phyloP scores from a whole-genome alignment of 2,797 vertebrate species.

The Enteromius thamalakanensis region DNA sequence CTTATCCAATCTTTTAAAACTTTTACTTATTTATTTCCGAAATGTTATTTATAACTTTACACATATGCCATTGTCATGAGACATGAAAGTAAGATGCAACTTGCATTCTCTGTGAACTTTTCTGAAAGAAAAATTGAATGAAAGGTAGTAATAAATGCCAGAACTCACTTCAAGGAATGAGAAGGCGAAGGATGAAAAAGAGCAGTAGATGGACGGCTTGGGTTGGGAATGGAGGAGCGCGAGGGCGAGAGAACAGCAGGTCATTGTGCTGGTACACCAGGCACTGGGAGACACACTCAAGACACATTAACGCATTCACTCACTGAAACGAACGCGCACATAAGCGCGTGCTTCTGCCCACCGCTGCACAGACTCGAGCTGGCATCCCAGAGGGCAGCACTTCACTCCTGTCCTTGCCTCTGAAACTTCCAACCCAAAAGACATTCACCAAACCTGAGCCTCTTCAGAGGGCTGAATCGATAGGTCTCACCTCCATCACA shows the following conservation, averaged over 20 bases:
- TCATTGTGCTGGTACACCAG: constrained; percentile 82
- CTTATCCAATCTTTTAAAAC: background rate
- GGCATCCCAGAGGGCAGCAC: constrained; percentile 75
- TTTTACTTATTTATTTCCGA: constrained; percentile 14
- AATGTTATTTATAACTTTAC: background rate
- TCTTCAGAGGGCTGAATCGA: constrained; percentile 22
- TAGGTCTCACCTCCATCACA: constrained; percentile 32
- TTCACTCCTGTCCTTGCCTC: constrained; percentile 69
- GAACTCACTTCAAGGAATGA: constrained; percentile 69
- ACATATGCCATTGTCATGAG: constrained; percentile 2
- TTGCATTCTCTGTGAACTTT: constrained; percentile 10
- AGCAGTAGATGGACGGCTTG: constrained; percentile 68
- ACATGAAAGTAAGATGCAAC: constrained; percentile 1
- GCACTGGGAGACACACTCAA: constrained; percentile 84
- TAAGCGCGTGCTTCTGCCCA: constrained; percentile 78
- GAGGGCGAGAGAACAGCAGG: constrained; percentile 77
- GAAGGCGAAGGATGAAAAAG: constrained; percentile 68
- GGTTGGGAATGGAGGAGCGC: constrained; percentile 66
- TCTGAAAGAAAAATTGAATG: constrained; percentile 52
- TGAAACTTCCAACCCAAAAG: constrained; percentile 58
- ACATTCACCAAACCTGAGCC: constrained; percentile 49
- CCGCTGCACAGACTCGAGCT: constrained; percentile 72
- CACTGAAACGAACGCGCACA: constrained; percentile 72
- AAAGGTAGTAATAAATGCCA: constrained; percentile 64
- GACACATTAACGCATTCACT: constrained; percentile 77